phyloP scores from a whole-genome alignment of 2,797 vertebrate genomes.

The Pipistrellus pygmaeus region DNA sequence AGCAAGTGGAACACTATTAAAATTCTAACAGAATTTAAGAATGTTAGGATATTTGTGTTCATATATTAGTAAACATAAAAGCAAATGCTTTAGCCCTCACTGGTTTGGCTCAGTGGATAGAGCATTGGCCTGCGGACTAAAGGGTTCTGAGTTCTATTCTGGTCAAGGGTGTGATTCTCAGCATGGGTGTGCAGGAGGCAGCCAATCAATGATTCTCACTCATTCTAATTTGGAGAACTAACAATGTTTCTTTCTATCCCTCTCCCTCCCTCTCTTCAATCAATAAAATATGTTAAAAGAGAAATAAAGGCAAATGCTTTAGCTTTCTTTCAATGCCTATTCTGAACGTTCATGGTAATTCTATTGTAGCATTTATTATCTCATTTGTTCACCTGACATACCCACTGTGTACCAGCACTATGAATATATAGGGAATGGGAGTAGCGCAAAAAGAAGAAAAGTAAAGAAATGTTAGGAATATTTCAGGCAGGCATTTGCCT shows the following conservation, averaged over 20 bases:
- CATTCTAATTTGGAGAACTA: no score
- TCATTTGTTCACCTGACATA: neutral
- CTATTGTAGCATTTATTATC: neutral
- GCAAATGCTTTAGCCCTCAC: neutral
- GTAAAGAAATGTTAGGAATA: neutral
- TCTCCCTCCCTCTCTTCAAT: no score
- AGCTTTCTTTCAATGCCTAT: neutral
- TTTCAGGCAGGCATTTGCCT: neutral
- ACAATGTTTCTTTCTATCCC: no score
- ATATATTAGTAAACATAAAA: neutral
- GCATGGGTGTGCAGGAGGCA: no score
- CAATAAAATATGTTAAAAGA: no score
- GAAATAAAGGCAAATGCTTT: neutral
- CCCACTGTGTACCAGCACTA: neutral
- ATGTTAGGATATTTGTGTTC: neutral
- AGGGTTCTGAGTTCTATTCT: no score
- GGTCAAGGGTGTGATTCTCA: no score
- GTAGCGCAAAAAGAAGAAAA: neutral
- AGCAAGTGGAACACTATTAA: neutral
- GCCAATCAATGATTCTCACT: no score
- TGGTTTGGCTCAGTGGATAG: no score
- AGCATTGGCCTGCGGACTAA: no score
- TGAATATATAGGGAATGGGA: neutral
- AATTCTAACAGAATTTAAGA: conserved; percentile 33
- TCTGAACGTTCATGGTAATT: neutral